Conservation (phyloP, 1,140 invertebrate genomes). For the Akabosia matsudoensis region DNA sequence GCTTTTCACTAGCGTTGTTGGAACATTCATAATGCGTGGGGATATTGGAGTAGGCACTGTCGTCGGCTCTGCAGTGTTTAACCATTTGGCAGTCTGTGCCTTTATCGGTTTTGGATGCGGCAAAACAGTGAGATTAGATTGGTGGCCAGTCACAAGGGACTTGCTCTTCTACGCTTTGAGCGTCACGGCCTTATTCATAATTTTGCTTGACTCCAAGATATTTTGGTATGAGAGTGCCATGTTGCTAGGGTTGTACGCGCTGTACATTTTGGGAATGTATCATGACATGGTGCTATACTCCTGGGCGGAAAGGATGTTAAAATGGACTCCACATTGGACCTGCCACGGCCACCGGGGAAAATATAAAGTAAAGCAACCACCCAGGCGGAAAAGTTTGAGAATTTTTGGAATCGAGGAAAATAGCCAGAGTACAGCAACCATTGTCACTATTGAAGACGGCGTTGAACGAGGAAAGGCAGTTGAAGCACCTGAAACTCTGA, state of each 20-base stretch:
- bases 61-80: constrained; percentile 59
- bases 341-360: background rate
- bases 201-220: background rate
- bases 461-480: background rate
- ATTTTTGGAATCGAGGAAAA: background rate
- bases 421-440: background rate
- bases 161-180: background rate
- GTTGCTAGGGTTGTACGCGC: background rate
- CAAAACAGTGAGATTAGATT: constrained; percentile 7
- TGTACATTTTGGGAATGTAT: constrained; percentile 14
- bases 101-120: constrained; percentile 54
- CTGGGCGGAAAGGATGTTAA: background rate
- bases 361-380: background rate
- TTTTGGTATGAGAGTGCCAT: constrained; percentile 5
- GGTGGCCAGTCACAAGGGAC: constrained; percentile 21
- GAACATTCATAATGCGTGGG: constrained; percentile 50
- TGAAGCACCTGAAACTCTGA: background rate
- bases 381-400: background rate
- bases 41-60: constrained; percentile 55
- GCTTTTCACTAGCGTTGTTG: constrained; percentile 58
- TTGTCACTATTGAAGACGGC: background rate
- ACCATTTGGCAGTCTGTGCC: constrained; percentile 57
- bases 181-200: background rate
- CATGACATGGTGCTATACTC: background rate
- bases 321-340: background rate